phyloP scores from a whole-genome alignment of 2,797 vertebrate genomes.

The Gila robusta region DNA sequence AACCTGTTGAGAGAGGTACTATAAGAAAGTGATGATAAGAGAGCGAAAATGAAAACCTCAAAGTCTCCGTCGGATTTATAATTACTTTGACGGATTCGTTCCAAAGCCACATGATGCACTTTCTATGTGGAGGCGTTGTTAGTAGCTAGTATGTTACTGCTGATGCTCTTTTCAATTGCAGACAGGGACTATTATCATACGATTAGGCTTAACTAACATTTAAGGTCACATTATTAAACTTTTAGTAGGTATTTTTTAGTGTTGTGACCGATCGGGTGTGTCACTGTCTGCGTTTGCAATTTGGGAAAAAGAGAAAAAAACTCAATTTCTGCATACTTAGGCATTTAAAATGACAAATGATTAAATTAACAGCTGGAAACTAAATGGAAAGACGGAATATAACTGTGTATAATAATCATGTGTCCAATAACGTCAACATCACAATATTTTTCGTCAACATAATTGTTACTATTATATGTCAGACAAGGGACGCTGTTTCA shows the following conservation, averaged over 20 bases:
- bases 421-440: too few species aligned
- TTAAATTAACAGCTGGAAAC: slow-evolving; percentile 15
- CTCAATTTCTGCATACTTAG: too few species aligned
- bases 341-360: slow-evolving; percentile 5
- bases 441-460: too few species aligned
- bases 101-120: background rate
- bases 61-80: background rate
- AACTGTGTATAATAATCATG: too few species aligned
- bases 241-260: background rate
- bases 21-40: slow-evolving; percentile 23
- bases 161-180: background rate
- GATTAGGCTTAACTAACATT: background rate
- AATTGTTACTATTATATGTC: too few species aligned
- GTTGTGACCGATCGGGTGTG: background rate
- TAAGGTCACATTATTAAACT: background rate
- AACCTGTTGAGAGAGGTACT: background rate
- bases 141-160: background rate
- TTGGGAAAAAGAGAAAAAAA: too few species aligned
- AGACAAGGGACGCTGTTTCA: background rate
- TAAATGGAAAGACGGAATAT: slow-evolving; percentile 3
- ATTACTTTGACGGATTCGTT: background rate
- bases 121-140: background rate
- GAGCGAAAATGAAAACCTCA: background rate
- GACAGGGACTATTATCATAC: background rate
- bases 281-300: background rate